phyloP scores from a whole-genome alignment of 1,140 invertebrate species.

The Tachypleus tridentatus region DNA sequence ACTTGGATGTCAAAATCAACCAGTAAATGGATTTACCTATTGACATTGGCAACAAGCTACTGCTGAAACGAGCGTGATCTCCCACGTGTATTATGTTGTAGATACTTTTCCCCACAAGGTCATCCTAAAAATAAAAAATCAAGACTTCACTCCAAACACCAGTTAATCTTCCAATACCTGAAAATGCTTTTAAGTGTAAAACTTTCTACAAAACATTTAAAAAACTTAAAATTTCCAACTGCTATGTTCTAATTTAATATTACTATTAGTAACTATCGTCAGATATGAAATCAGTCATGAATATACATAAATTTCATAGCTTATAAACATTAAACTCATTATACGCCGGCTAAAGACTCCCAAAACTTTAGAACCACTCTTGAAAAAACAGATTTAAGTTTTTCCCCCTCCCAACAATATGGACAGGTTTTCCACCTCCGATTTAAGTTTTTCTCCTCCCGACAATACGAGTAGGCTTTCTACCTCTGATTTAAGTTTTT shows the following conservation, averaged over 20 bases:
- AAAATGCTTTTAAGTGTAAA: not conserved
- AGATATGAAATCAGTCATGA: not conserved
- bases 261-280: too few relatives aligned
- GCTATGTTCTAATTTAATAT: too few relatives aligned
- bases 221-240: not conserved
- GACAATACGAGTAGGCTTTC: not conserved
- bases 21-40: slow-evolving; percentile 30
- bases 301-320: too few relatives aligned
- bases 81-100: slow-evolving; percentile 86
- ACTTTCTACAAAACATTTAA: not conserved
- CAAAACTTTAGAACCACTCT: too few relatives aligned
- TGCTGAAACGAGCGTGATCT: slow-evolving; percentile 79
- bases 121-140: slow-evolving; percentile 41
- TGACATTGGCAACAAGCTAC: slow-evolving; percentile 61
- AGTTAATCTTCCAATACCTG: not conserved
- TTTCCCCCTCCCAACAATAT: too few relatives aligned
- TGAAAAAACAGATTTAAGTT: too few relatives aligned
- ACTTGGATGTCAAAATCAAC: too few relatives aligned
- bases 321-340: too few relatives aligned
- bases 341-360: too few relatives aligned
- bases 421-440: too few relatives aligned
- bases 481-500: not conserved
- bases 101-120: slow-evolving; percentile 77
- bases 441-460: too few relatives aligned
- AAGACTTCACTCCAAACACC: not conserved